Conservation (phyloP, 2,888 invertebrate species). For the Serripes groenlandicus region DNA sequence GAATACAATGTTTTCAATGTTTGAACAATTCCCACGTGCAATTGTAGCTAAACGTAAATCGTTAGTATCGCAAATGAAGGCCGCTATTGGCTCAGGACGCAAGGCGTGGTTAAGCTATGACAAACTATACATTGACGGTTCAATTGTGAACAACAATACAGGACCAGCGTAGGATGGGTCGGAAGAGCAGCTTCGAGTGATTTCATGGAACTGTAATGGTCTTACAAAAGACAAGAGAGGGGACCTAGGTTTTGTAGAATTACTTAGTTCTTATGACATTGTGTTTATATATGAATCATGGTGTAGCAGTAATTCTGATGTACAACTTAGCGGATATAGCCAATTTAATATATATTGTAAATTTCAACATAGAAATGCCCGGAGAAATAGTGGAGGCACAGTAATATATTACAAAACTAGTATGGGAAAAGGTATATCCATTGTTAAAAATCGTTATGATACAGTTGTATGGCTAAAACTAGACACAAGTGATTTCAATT, state of each 20-base stretch:
- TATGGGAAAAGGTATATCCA: slow-evolving; percentile 1
- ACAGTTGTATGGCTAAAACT: slow-evolving; percentile 42
- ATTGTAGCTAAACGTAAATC: slow-evolving; percentile 20
- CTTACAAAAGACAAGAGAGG: slow-evolving; percentile 3
- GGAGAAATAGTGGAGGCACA: slow-evolving; percentile 24
- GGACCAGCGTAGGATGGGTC: too few species aligned
- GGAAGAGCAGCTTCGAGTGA: slow-evolving; percentile 3
- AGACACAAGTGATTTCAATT: slow-evolving; percentile 8
- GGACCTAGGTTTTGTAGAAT: slow-evolving; percentile 14
- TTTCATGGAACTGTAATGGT: slow-evolving; percentile 35
- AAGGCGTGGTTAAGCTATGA: slow-evolving; percentile 33
- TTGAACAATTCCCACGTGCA: slow-evolving; percentile 44
- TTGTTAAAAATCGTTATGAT: slow-evolving; percentile 31
- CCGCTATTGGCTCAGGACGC: background rate
- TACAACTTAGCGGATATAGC: slow-evolving; percentile 3
- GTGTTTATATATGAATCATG: slow-evolving; percentile 28
- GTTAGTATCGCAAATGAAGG: slow-evolving; percentile 21
- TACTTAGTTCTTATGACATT: slow-evolving; percentile 12
- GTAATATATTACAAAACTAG: slow-evolving; percentile 2
- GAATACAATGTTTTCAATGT: slow-evolving; percentile 17
- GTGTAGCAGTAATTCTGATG: background rate
- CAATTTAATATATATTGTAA: slow-evolving; percentile 12
- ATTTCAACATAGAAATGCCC: slow-evolving; percentile 14
- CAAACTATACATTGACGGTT: slow-evolving; percentile 36
- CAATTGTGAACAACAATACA: too few species aligned